Percentiles rank a stretch among this genome's conserved stretches.
Evolutionary conservation across 2,113 vertebrate genomes (phyloP).

Genomic region (Oncorhynchus keta): DNA sequence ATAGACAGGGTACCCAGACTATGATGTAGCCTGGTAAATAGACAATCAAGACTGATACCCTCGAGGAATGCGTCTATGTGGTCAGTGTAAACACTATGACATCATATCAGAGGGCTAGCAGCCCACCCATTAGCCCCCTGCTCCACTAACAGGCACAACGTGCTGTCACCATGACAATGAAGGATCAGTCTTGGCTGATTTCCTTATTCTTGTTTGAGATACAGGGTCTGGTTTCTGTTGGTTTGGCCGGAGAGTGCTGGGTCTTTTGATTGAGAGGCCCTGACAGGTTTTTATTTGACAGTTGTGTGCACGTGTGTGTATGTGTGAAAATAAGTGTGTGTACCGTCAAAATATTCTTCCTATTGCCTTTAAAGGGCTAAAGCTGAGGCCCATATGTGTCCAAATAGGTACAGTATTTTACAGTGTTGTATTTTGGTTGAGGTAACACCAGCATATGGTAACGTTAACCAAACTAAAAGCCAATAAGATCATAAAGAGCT

Average conservation of each 20-base stretch:
- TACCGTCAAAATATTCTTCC: neutral
- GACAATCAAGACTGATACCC: neutral
- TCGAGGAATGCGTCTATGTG: neutral
- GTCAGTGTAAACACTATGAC: constrained; percentile 12
- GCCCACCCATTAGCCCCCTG: neutral
- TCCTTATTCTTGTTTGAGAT: neutral
- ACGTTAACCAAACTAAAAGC: neutral
- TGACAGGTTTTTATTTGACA: neutral
- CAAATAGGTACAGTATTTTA: neutral
- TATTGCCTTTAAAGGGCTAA: neutral
- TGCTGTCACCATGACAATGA: constrained; percentile 7
- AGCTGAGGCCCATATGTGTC: neutral
- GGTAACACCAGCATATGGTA: neutral
- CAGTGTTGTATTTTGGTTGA: neutral
- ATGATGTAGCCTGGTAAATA: neutral
- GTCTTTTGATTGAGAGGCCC: neutral
- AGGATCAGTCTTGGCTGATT: constrained; percentile 5
- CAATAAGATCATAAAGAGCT: neutral
- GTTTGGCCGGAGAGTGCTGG: neutral
- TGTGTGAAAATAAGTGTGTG: neutral
- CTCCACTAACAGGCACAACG: neutral
- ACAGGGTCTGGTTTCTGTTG: constrained; percentile 2
- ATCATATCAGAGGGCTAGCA: constrained; percentile 14
- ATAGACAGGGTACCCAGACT: neutral
- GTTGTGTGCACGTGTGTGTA: neutral